Evolutionary conservation across 2,888 invertebrate genomes (phyloP).

Genomic region (Conistra vaccinii): DNA sequence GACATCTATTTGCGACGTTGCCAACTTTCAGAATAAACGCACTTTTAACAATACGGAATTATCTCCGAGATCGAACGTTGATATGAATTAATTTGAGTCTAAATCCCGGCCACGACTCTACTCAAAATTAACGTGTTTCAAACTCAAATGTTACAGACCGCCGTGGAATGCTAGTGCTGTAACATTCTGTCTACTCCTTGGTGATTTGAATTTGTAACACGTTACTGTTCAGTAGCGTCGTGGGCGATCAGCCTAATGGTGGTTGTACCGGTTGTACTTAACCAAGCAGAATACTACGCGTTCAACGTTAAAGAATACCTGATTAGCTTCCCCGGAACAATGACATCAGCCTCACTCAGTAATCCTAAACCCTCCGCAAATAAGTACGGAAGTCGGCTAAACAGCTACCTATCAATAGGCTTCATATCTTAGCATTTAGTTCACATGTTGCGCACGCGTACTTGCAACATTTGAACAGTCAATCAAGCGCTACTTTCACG

Average conservation of each 20-base stretch:
- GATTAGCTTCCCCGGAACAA: conserved; percentile 45
- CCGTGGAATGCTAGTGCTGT: too few species aligned
- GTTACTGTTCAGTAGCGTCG: background rate
- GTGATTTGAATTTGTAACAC: background rate
- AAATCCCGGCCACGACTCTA: too few species aligned
- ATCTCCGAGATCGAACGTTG: background rate
- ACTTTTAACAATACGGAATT: background rate
- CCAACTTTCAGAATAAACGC: too few species aligned
- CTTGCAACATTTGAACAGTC: conserved; percentile 67
- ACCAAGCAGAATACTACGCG: conserved; percentile 2
- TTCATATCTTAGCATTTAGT: conserved; percentile 52
- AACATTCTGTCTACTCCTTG: background rate
- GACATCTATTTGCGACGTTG: too few species aligned
- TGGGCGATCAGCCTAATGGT: background rate
- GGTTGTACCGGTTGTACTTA: background rate
- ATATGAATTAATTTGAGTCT: background rate
- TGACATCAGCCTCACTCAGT: conserved; percentile 58
- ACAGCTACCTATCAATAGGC: conserved; percentile 50
- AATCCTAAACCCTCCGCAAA: conserved; percentile 41
- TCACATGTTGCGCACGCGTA: conserved; percentile 62
- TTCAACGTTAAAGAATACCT: conserved; percentile 36
- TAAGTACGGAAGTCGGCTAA: conserved; percentile 32
- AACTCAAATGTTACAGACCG: too few species aligned
- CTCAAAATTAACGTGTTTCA: too few species aligned
- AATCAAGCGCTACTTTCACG: conserved; percentile 68